Conservation (phyloP, 1,140 invertebrate species). For the Scylla paramamosain region DNA sequence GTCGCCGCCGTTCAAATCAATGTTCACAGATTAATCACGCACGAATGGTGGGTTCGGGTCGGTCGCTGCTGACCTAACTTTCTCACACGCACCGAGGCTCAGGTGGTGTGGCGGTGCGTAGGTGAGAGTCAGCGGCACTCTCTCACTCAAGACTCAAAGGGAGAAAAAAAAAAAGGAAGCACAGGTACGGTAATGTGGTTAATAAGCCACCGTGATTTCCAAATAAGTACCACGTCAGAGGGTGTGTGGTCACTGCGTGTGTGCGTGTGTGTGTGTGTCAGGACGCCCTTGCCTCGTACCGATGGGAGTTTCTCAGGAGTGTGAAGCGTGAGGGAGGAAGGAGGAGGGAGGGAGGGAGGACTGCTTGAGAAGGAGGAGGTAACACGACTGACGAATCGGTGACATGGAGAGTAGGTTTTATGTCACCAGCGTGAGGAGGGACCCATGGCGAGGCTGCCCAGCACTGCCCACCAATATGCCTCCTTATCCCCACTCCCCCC, state of each 20-base stretch:
- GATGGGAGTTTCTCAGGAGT: background rate
- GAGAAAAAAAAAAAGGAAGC: background rate
- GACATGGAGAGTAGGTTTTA: conserved; percentile 60
- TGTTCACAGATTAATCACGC: conserved; percentile 66
- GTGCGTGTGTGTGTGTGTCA: background rate
- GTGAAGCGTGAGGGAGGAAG: background rate
- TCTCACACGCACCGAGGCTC: background rate
- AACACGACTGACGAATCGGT: conserved; percentile 64
- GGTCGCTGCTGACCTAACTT: conserved; percentile 1
- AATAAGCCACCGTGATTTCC: background rate
- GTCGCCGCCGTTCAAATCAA: conserved; percentile 50
- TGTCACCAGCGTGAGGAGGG: conserved; percentile 32
- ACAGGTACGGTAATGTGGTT: background rate
- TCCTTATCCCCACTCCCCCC: conserved; percentile 31
- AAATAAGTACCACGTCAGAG: background rate
- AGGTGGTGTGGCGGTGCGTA: background rate
- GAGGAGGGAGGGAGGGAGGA: conserved; percentile 51
- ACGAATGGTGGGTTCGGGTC: background rate
- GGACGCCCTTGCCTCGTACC: background rate
- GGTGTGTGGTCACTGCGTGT: background rate
- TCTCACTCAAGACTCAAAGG: background rate
- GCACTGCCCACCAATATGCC: conserved; percentile 46
- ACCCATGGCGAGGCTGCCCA: background rate
- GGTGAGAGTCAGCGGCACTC: background rate
- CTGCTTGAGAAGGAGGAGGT: conserved; percentile 27